Evolutionary conservation across 35 echinoderm and acorn worm genomes (phyloP).

Genomic region (Holothuria glaberrima): DNA sequence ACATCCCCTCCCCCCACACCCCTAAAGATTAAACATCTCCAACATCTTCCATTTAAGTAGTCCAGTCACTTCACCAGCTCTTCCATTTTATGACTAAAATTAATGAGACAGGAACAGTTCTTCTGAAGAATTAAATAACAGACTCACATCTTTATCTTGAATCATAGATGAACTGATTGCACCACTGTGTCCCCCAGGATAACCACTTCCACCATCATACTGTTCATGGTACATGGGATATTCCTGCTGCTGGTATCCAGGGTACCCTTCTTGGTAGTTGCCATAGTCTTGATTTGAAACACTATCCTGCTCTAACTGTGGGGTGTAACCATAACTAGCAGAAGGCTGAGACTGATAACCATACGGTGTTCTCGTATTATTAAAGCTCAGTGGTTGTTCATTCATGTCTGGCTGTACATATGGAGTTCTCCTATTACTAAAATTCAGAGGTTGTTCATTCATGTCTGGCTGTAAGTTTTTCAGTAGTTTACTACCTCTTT

Average conservation of each 20-base stretch:
- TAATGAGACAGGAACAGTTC: too few species aligned
- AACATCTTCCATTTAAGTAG: too few species aligned
- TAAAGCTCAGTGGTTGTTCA: constrained; percentile 41
- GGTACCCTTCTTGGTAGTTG: not conserved
- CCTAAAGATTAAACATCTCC: too few species aligned
- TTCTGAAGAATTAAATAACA: too few species aligned
- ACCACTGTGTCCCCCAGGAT: not conserved
- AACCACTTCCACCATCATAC: not conserved
- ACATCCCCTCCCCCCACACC: too few species aligned
- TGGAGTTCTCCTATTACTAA: not conserved
- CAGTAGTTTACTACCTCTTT: constrained; percentile 2
- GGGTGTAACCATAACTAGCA: not conserved
- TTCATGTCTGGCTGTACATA: constrained; percentile 36
- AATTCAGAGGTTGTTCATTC: constrained; percentile 36
- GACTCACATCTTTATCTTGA: too few species aligned
- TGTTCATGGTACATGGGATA: not conserved
- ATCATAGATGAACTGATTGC: not conserved
- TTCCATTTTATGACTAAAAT: too few species aligned
- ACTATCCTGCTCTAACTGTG: not conserved
- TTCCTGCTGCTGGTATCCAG: too few species aligned
- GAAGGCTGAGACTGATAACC: constrained; percentile 23
- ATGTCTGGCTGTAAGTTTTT: not conserved
- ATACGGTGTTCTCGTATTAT: constrained; percentile 5
- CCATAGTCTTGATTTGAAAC: not conserved
- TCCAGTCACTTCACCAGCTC: too few species aligned